phyloP scores from a whole-genome alignment of 2,888 invertebrate genomes.

The Leptogaster cylindrica region DNA sequence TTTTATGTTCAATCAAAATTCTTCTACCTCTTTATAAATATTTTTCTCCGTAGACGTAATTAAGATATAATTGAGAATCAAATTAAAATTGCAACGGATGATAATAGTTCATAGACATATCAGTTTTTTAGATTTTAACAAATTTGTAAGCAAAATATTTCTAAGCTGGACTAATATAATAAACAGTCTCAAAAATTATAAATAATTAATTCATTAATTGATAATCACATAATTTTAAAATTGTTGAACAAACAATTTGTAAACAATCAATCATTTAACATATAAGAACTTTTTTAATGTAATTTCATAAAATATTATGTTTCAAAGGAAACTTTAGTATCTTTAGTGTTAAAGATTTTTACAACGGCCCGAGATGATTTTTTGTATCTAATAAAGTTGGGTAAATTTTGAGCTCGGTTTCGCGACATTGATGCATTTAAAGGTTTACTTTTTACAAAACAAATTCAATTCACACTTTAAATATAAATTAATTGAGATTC shows the following conservation, averaged over 20 bases:
- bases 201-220: constrained; percentile 32
- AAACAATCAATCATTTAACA: constrained; percentile 31
- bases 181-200: constrained; percentile 32
- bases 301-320: neutral
- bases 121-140: constrained; percentile 55
- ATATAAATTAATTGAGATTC: no score
- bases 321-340: neutral
- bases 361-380: constrained; percentile 5
- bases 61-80: constrained; percentile 48
- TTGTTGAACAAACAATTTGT: neutral
- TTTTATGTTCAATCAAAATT: no score
- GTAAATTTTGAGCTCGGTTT: no score
- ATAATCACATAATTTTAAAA: no score
- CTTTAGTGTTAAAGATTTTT: constrained; percentile 5
- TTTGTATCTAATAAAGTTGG: no score
- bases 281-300: neutral
- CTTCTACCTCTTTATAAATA: no score
- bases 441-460: no score
- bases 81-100: constrained; percentile 58
- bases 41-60: no score
- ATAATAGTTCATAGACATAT: constrained; percentile 63
- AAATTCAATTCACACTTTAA: no score
- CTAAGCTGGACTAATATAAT: constrained; percentile 51
- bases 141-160: constrained; percentile 49
- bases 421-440: no score